Base-by-base conservation (phyloP, 2,888 invertebrate species). In the Camponotus fellah region DNA sequence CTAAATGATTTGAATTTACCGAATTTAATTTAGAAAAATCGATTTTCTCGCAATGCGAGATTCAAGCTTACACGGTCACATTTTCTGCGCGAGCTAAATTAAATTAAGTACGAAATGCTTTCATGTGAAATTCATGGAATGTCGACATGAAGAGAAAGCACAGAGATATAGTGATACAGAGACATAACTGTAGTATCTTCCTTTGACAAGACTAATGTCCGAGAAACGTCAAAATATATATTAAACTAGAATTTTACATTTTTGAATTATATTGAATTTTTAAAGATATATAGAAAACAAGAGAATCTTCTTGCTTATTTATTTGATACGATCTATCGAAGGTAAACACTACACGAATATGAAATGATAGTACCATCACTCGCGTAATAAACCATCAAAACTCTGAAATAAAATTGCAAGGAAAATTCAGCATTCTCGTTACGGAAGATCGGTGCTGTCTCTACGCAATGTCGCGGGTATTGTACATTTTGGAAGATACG, bases 401-500 rank as follows among this genome's bases (percentile, higher is more conserved):
- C 14, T 17, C 21, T 8, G 4, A 43, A 37, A 46, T 74, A 43
- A 60, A 46, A 60, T 12, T 12, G 6, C 17, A n/a, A 17, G 53
- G 43, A 69, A 84, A 76, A 46, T 80, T 74, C 77, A 56, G 66
- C 71, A 32, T n/a, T 46, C 26, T 66, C 40, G n/a, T 37, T 40
- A 60, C 62, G 37, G 75, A 76, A 56, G 37, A 71, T 75, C 60
- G 75, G 17, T 34, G 53, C 53, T 89, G 84, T 86, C 86, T 84
- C 87, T 76, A 82, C 60, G 83, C 68, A 85, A 76, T 68, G 85
- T 82, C 88, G 83, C 77, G 75, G 76, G 77, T 89, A 91, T 90
- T 91, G 90, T 90, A 90, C 90, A 90, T 68, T 84, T 90, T 83
- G 90, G 90, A 90, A 90, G 91, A 90, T 90, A 90, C 85, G 87